These are phyloP conservation scores for Tarsius wallacei DNA, from an alignment of 2,797 vertebrate genomes.

Conservation along the genomic window DNA sequence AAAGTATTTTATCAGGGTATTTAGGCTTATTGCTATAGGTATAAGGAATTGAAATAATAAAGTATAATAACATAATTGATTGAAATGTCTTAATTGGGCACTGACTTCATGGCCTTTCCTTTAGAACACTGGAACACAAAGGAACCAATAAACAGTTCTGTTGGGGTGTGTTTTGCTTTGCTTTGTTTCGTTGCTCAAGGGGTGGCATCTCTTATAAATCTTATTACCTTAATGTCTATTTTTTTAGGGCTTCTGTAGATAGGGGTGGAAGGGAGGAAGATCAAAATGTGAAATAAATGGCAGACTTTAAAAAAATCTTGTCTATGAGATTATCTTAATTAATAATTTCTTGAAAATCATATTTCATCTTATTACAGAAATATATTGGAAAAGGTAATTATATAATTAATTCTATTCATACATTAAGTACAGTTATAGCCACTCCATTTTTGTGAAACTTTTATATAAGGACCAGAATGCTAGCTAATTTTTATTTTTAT, in stretches of 20 bases:
- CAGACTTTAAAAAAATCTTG: background rate
- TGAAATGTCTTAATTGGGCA: background rate
- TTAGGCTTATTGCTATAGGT: background rate
- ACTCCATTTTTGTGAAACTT: background rate
- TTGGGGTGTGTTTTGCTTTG: background rate
- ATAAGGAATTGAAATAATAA: background rate
- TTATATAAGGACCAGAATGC: slow-evolving; percentile 35
- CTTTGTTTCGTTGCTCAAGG: background rate
- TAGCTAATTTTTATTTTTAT: slow-evolving; percentile 70
- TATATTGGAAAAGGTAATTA: background rate
- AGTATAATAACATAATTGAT: background rate
- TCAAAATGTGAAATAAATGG: background rate
- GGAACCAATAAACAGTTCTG: background rate
- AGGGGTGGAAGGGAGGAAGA: background rate
- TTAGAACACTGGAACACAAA: background rate
- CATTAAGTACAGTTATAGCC: background rate
- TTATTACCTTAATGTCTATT: background rate
- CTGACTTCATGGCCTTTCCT: background rate
- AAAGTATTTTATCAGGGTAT: background rate
- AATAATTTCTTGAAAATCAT: background rate
- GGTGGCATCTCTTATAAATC: background rate
- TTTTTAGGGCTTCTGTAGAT: background rate
- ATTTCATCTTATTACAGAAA: background rate
- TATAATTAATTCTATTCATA: background rate
- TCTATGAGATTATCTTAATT: background rate